Evolutionary conservation across 2,797 vertebrate species (phyloP).

Genomic region (Aeoliscus strigatus): DNA sequence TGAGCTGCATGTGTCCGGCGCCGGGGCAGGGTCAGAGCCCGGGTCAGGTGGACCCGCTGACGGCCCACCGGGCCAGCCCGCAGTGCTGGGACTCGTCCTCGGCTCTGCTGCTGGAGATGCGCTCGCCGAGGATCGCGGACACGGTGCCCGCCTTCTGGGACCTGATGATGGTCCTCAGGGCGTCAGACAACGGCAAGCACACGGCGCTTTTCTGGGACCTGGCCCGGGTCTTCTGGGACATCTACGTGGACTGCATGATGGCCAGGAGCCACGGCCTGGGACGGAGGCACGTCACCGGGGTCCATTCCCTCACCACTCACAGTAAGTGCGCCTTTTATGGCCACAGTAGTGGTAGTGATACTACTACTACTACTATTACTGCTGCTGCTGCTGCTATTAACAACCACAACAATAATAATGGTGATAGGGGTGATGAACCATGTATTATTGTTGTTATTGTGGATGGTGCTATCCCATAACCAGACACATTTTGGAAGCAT

Average conservation of each 20-base stretch:
- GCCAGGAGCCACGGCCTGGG: constrained; percentile 91
- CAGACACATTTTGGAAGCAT: too few relatives aligned
- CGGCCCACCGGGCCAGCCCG: constrained; percentile 75
- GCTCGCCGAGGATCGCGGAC: constrained; percentile 85
- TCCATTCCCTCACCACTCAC: constrained; percentile 65
- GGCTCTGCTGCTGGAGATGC: constrained; percentile 84
- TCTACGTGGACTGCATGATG: constrained; percentile 89
- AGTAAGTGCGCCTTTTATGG: constrained; percentile 58
- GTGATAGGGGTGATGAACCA: too few relatives aligned
- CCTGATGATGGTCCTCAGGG: constrained; percentile 86
- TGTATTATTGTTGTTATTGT: too few relatives aligned
- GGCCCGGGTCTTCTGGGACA: constrained; percentile 93
- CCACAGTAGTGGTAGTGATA: too few relatives aligned
- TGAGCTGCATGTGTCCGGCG: constrained; percentile 70
- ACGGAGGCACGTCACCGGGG: constrained; percentile 67
- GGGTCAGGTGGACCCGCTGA: constrained; percentile 80
- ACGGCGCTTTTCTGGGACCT: constrained; percentile 90
- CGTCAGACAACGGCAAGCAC: constrained; percentile 87
- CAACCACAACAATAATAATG: too few relatives aligned
- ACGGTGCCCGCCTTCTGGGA: constrained; percentile 91
- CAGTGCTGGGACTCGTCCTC: constrained; percentile 94
- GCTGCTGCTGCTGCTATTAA: too few relatives aligned
- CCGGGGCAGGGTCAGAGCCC: constrained; percentile 66
- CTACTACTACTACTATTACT: too few relatives aligned
- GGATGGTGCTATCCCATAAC: too few relatives aligned